Conservation (phyloP, 2,113 vertebrate genomes). For the Brachionichthys hirsutus region DNA sequence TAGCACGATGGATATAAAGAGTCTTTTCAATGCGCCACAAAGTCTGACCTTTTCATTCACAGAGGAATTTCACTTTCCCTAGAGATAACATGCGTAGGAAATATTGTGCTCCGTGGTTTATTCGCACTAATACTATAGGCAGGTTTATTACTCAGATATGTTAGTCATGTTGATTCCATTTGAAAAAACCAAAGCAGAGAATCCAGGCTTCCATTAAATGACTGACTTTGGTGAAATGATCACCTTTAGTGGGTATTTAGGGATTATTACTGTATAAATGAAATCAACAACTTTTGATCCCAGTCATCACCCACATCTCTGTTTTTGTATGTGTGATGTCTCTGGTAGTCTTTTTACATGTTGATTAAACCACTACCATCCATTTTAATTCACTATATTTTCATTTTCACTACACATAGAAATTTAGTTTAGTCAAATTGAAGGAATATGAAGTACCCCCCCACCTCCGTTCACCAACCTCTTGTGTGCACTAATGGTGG, state of each 20-base stretch:
- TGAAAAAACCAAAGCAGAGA: slow-evolving; percentile 1
- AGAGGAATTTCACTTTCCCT: slow-evolving; percentile 43
- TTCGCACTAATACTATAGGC: background rate
- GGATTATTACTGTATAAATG: slow-evolving; percentile 28
- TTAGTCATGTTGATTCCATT: background rate
- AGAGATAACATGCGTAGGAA: slow-evolving; percentile 32
- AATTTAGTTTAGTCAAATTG: slow-evolving; percentile 15
- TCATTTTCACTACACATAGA: background rate
- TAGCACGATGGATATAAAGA: slow-evolving; percentile 51
- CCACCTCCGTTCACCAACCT: slow-evolving; percentile 12
- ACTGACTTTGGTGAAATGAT: background rate
- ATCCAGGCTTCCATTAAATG: background rate
- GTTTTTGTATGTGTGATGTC: background rate
- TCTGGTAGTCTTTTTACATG: slow-evolving; percentile 3
- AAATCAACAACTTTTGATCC: slow-evolving; percentile 56
- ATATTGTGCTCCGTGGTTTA: background rate
- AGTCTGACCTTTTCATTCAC: slow-evolving; percentile 51
- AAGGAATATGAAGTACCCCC: background rate
- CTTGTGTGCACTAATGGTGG: slow-evolving; percentile 55
- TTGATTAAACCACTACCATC: background rate
- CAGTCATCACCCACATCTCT: slow-evolving; percentile 37
- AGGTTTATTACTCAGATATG: background rate
- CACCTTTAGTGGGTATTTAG: slow-evolving; percentile 25
- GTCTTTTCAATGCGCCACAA: slow-evolving; percentile 41
- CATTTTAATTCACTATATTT: background rate